Conservation (phyloP, 53 echinoderm and acorn worm genomes). For the Zoroaster sp. region DNA sequence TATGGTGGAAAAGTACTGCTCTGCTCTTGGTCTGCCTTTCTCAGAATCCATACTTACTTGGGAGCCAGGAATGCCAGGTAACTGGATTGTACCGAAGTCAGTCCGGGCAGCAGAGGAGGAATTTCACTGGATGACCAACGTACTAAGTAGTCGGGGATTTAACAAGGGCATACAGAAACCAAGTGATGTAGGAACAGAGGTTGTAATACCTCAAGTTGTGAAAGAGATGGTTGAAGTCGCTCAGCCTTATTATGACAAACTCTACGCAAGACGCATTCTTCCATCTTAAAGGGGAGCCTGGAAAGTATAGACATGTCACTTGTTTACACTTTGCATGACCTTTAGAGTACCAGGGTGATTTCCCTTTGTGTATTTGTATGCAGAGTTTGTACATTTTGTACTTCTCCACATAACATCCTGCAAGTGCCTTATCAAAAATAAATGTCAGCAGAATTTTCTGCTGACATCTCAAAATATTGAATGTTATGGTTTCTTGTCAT, state of each 20-base stretch:
- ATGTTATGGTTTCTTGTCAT: too few species aligned
- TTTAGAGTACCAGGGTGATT: too few species aligned
- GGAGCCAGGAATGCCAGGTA: constrained; percentile 24
- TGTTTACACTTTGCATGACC: too few species aligned
- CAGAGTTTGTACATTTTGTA: too few species aligned
- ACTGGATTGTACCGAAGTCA: constrained; percentile 14
- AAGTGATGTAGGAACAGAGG: background rate
- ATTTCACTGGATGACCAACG: constrained; percentile 41
- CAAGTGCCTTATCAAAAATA: too few species aligned
- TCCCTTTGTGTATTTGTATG: too few species aligned
- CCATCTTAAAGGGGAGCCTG: background rate
- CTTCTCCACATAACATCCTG: too few species aligned
- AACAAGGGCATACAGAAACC: background rate
- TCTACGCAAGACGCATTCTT: constrained; percentile 21
- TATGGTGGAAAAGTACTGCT: constrained; percentile 28
- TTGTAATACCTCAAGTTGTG: background rate
- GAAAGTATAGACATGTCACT: too few species aligned
- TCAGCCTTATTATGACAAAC: constrained; percentile 17
- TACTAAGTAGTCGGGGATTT: background rate
- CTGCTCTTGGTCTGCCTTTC: constrained; percentile 4
- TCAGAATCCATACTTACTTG: background rate
- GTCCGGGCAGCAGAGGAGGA: constrained; percentile 12
- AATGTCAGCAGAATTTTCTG: too few species aligned
- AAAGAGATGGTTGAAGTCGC: constrained; percentile 19
- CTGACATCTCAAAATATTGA: too few species aligned